Evolutionary conservation across 2,888 invertebrate genomes (phyloP).

Genomic region (Hartigia nigra): DNA sequence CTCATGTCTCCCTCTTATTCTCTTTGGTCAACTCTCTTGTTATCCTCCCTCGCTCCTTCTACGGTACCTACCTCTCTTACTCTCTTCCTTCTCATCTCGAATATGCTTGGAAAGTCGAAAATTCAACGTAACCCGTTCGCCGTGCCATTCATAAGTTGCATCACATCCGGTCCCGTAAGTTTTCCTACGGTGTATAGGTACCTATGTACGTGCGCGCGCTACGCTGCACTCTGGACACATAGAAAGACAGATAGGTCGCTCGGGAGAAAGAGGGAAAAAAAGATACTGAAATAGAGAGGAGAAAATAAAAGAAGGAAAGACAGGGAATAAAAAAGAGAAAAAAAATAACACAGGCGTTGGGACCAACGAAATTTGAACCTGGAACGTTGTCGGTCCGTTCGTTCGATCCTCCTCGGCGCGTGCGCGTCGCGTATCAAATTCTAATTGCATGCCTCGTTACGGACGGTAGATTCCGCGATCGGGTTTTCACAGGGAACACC

Average conservation of each 20-base stretch:
- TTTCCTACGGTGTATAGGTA: background rate
- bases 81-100: conserved; percentile 1
- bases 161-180: conserved; percentile 28
- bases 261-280: conserved; percentile 14
- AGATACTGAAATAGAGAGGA: background rate
- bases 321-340: conserved; percentile 22
- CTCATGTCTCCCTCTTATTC: conserved; percentile 11
- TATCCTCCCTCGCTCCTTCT: background rate
- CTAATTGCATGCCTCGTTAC: background rate
- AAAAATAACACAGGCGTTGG: conserved; percentile 11
- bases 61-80: background rate
- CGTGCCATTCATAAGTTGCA: conserved; percentile 36
- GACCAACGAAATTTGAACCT: conserved; percentile 34
- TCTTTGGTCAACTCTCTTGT: conserved; percentile 6
- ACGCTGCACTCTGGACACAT: background rate
- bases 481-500: background rate
- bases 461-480: background rate
- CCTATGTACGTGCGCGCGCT: background rate
- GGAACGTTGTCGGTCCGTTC: conserved; percentile 23
- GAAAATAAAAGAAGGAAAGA: conserved; percentile 10
- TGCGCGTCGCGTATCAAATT: background rate
- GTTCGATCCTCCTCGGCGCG: background rate
- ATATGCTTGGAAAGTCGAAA: conserved; percentile 30
- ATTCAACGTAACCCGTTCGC: conserved; percentile 30
- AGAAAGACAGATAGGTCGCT: background rate